Conservation (phyloP, 2,888 invertebrate genomes). For the Chalcosyrphus nemorum region DNA sequence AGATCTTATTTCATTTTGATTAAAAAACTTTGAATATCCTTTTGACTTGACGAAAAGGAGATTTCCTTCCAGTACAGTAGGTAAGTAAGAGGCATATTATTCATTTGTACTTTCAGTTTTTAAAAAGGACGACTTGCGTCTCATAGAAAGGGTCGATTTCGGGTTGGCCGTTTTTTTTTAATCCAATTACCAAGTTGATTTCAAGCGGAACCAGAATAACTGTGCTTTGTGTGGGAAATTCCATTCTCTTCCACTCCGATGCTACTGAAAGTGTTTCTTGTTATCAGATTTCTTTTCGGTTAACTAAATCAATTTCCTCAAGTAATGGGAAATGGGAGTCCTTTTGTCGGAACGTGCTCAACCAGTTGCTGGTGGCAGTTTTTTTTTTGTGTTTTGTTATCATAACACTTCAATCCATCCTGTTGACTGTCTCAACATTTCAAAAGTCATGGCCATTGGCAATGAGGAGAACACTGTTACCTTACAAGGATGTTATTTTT, state of each 20-base stretch:
- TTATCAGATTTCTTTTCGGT: constrained; percentile 3
- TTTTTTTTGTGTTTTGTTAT: constrained; percentile 5
- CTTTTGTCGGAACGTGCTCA: constrained; percentile 8
- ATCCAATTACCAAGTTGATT: constrained; percentile 22
- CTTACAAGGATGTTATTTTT: not conserved
- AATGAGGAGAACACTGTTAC: not conserved
- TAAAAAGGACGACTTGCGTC: not conserved
- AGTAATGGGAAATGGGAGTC: constrained; percentile 6
- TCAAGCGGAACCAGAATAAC: not conserved
- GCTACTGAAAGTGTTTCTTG: not conserved
- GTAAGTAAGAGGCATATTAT: not conserved
- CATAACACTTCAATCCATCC: not conserved
- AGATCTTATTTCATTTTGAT: too few species aligned
- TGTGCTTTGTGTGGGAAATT: constrained; percentile 8
- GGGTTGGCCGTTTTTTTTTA: not conserved
- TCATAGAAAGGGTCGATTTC: not conserved
- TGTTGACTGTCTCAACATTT: not conserved
- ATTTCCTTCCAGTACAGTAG: not conserved
- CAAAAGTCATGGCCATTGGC: not conserved
- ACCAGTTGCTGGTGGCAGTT: constrained; percentile 6
- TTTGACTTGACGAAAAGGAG: too few species aligned
- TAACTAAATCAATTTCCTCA: constrained; percentile 20
- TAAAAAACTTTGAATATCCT: too few species aligned
- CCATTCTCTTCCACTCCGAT: not conserved
- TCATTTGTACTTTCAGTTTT: not conserved